These are phyloP conservation scores for Nemotelus pantherinus DNA, from an alignment of 2,888 invertebrate species.

Conservation along the genomic window DNA sequence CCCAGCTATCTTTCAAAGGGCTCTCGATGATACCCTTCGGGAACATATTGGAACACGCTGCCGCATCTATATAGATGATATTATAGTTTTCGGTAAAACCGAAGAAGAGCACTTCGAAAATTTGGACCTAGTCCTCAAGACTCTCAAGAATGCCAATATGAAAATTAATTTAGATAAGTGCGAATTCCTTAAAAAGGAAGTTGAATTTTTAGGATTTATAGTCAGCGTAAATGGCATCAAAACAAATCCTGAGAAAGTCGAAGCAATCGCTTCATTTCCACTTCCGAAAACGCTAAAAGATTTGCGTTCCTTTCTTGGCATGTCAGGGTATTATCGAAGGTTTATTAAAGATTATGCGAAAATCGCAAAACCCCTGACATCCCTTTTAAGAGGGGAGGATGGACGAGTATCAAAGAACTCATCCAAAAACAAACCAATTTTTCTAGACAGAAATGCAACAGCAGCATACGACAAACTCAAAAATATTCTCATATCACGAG, in stretches of 20 bases:
- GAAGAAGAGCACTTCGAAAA: conserved; percentile 12
- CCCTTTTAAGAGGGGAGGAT: too few relatives aligned
- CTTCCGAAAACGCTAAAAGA: conserved; percentile 42
- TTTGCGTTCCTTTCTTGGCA: conserved; percentile 40
- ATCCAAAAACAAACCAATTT: not conserved
- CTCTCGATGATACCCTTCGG: conserved; percentile 45
- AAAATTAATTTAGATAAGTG: conserved; percentile 25
- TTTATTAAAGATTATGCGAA: conserved; percentile 45
- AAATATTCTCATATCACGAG: not conserved
- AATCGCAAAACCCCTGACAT: not conserved
- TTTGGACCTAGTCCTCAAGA: conserved; percentile 11
- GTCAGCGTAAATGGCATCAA: conserved; percentile 37
- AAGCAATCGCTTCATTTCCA: conserved; percentile 44
- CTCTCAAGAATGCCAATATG: conserved; percentile 39
- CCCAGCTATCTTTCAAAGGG: conserved; percentile 46
- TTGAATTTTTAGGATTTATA: conserved; percentile 47
- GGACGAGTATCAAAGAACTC: conserved; percentile 1
- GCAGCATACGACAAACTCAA: not conserved
- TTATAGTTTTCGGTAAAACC: conserved; percentile 1
- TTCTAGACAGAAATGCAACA: not conserved
- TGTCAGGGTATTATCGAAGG: conserved; percentile 46
- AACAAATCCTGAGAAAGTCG: conserved; percentile 44
- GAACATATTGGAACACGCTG: conserved; percentile 42
- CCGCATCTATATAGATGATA: conserved; percentile 22
- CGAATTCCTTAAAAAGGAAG: conserved; percentile 33